These are phyloP conservation scores for Calycopis cecrops DNA, from an alignment of 1,140 invertebrate genomes.

Conservation along the genomic window DNA sequence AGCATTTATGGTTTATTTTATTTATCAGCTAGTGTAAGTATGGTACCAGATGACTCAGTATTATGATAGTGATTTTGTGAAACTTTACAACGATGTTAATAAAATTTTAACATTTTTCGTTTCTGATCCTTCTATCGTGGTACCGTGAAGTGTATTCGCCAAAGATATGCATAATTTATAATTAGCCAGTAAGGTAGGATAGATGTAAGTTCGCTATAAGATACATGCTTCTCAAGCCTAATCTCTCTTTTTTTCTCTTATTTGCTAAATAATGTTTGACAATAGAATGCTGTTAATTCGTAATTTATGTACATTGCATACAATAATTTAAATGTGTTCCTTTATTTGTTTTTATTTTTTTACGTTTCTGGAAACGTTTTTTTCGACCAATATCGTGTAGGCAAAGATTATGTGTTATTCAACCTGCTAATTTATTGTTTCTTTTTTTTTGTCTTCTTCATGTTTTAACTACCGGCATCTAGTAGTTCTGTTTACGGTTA, in stretches of 20 bases:
- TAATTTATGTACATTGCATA: too few relatives aligned
- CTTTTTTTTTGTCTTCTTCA: too few relatives aligned
- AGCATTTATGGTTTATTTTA: conserved; percentile 12
- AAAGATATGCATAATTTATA: conserved; percentile 71
- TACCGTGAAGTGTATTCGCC: conserved; percentile 70
- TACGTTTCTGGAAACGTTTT: too few relatives aligned
- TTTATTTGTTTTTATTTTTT: too few relatives aligned
- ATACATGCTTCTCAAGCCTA: conserved; percentile 13
- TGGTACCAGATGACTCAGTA: conserved; percentile 67
- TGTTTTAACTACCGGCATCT: too few relatives aligned
- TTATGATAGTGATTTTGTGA: conserved; percentile 66
- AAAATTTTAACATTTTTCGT: conserved; percentile 37
- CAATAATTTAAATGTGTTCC: too few relatives aligned
- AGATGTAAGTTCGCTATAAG: conserved; percentile 34
- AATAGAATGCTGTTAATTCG: too few relatives aligned
- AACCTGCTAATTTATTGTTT: too few relatives aligned
- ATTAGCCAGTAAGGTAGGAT: conserved; percentile 34
- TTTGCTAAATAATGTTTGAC: not conserved
- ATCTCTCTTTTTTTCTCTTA: conserved; percentile 9
- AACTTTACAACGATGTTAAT: conserved; percentile 68
- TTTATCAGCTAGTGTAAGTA: conserved; percentile 15
- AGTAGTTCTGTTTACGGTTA: too few relatives aligned
- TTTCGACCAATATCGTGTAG: too few relatives aligned
- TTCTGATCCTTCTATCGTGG: conserved; percentile 31
- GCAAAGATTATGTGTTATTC: too few relatives aligned